Percentiles rank a stretch among this genome's conserved stretches.
These are phyloP conservation scores for Alfaro cultratus DNA, from an alignment of 2,797 vertebrate species.

Conservation along the genomic window DNA sequence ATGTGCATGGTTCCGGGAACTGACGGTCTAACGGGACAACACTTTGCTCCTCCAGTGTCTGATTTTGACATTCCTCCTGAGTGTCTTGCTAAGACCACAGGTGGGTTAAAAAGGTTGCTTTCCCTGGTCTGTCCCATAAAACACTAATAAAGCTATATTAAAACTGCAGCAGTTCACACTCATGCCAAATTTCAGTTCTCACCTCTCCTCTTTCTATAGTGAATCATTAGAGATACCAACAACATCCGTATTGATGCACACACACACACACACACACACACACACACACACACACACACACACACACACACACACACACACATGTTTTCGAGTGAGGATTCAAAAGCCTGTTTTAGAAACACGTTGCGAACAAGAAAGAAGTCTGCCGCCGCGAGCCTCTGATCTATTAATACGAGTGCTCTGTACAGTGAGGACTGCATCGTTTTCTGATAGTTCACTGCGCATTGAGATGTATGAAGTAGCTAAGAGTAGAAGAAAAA, in stretches of 20 bases:
- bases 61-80: too few relatives aligned
- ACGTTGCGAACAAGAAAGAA: background rate
- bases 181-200: slow-evolving; percentile 2
- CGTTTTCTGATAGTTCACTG: background rate
- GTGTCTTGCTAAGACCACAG: too few relatives aligned
- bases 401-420: background rate
- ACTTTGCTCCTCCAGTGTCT: too few relatives aligned
- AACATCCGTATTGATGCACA: background rate
- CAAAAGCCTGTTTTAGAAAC: slow-evolving; percentile 27
- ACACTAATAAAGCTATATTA: background rate
- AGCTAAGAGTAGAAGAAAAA: background rate
- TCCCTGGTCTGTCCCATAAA: background rate
- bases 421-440: background rate
- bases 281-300: background rate
- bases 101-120: background rate
- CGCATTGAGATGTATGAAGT: background rate
- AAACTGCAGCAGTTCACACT: background rate
- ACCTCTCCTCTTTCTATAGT: slow-evolving; percentile 8
- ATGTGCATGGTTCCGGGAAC: background rate
- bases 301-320: background rate
- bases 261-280: background rate
- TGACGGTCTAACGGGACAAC: too few relatives aligned
- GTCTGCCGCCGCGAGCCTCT: background rate
- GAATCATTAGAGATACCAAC: background rate
- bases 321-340: background rate